Conservation (phyloP, 2,888 invertebrate species). For the Oligia fasciuncula region DNA sequence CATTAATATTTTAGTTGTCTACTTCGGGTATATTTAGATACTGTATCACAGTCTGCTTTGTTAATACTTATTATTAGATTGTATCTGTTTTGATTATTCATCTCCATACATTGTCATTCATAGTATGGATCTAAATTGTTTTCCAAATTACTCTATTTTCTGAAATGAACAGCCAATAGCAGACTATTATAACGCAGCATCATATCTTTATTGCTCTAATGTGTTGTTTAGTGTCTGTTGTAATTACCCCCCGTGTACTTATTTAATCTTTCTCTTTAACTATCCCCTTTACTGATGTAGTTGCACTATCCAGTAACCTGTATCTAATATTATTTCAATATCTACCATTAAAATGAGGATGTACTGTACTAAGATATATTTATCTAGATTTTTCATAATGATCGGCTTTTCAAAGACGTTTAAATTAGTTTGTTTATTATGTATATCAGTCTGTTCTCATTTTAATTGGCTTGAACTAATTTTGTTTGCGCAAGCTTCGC, state of each 20-base stretch:
- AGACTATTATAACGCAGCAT: conserved; percentile 42
- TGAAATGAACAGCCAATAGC: conserved; percentile 63
- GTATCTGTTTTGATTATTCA: conserved; percentile 4
- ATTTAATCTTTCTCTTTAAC: conserved; percentile 10
- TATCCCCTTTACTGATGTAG: conserved; percentile 40
- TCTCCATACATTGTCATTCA: conserved; percentile 50
- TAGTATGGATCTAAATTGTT: conserved; percentile 44
- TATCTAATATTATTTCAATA: conserved; percentile 52
- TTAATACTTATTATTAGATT: conserved; percentile 23
- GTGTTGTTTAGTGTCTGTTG: conserved; percentile 15
- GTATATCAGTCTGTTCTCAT: conserved; percentile 77
- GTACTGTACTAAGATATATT: background rate
- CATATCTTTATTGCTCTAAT: conserved; percentile 8
- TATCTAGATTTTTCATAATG: background rate
- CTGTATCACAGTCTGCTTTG: conserved; percentile 51
- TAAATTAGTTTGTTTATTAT: conserved; percentile 6
- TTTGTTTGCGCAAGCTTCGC: conserved; percentile 90
- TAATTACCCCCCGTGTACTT: conserved; percentile 5
- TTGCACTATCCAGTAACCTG: conserved; percentile 60
- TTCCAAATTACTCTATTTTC: conserved; percentile 30
- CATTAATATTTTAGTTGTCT: conserved; percentile 37
- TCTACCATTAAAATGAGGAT: conserved; percentile 68
- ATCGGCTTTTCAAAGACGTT: background rate
- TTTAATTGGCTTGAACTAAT: conserved; percentile 89
- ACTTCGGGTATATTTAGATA: conserved; percentile 36